Conservation (phyloP, 2,113 vertebrate species). For the Noturus placidus region DNA sequence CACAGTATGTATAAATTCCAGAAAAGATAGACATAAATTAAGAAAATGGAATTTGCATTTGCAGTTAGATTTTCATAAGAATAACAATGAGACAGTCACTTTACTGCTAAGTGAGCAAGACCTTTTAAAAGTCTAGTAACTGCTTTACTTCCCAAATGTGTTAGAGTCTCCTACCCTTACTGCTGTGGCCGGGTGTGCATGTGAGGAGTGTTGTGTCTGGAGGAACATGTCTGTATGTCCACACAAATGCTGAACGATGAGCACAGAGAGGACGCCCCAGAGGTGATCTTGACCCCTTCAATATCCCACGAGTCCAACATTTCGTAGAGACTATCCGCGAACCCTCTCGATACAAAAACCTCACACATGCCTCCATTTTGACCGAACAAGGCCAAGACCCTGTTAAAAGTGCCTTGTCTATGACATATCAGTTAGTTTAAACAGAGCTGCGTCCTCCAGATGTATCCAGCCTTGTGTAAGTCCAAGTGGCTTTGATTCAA, state of each 20-base stretch:
- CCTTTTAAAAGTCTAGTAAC: neutral
- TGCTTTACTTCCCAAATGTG: neutral
- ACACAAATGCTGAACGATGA: conserved; percentile 19
- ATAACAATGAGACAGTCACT: neutral
- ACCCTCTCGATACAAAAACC: conserved; percentile 21
- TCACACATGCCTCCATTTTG: conserved; percentile 52
- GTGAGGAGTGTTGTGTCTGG: neutral
- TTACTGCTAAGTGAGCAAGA: neutral
- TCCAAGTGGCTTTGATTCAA: neutral
- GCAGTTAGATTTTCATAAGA: neutral
- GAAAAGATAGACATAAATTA: too few relatives aligned
- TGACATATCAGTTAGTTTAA: neutral
- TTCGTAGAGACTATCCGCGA: conserved; percentile 37
- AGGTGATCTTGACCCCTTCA: conserved; percentile 20
- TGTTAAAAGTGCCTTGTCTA: conserved; percentile 25
- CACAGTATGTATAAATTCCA: too few relatives aligned
- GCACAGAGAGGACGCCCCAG: conserved; percentile 32
- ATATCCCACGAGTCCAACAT: conserved; percentile 44
- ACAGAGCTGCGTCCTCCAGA: neutral
- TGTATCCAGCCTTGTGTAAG: neutral
- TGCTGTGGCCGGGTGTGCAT: neutral
- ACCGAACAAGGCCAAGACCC: neutral
- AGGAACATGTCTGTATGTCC: neutral
- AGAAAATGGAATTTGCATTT: too few relatives aligned
- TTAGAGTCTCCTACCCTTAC: conserved; percentile 24